Evolutionary conservation across 64 coral and sea anemone species (phyloP).

Genomic region (Stichodactyla helianthus): DNA sequence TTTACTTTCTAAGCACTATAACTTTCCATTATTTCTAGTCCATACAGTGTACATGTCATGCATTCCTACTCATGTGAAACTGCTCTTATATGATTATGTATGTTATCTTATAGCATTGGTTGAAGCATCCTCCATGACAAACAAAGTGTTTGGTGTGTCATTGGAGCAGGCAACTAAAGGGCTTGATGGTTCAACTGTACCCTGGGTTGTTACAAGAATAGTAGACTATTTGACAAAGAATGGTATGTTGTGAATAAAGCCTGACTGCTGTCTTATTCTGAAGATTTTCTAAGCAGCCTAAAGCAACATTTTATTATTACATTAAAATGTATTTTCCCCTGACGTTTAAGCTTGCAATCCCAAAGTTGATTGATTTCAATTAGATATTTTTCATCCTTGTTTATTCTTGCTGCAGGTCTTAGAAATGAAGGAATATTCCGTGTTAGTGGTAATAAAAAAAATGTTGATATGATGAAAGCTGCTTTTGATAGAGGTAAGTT

Average conservation of each 20-base stretch:
- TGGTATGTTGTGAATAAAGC: slow-evolving; percentile 35
- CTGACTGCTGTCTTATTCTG: no score
- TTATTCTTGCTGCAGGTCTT: slow-evolving; percentile 40
- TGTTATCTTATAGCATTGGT: not conserved
- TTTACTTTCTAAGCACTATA: no score
- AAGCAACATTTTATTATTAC: no score
- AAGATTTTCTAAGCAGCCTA: no score
- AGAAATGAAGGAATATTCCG: slow-evolving; percentile 92
- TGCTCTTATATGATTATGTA: not conserved
- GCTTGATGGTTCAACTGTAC: slow-evolving; percentile 40
- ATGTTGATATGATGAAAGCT: slow-evolving; percentile 79
- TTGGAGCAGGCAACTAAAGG: slow-evolving; percentile 57
- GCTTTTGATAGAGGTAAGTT: slow-evolving; percentile 83
- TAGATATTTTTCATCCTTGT: not conserved
- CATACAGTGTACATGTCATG: no score
- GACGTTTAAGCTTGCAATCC: no score
- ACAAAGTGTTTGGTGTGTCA: slow-evolving; percentile 85
- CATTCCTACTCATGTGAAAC: not conserved
- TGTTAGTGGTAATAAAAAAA: slow-evolving; percentile 87
- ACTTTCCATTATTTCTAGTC: no score
- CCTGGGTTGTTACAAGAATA: slow-evolving; percentile 63
- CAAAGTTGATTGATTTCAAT: no score
- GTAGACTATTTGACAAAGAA: slow-evolving; percentile 61
- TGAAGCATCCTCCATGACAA: not conserved
- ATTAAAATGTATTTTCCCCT: no score